Percentiles rank a stretch among this genome's conserved stretches.
Evolutionary conservation across 2,113 vertebrate species (phyloP).

Genomic region (Terrapene triunguis): DNA sequence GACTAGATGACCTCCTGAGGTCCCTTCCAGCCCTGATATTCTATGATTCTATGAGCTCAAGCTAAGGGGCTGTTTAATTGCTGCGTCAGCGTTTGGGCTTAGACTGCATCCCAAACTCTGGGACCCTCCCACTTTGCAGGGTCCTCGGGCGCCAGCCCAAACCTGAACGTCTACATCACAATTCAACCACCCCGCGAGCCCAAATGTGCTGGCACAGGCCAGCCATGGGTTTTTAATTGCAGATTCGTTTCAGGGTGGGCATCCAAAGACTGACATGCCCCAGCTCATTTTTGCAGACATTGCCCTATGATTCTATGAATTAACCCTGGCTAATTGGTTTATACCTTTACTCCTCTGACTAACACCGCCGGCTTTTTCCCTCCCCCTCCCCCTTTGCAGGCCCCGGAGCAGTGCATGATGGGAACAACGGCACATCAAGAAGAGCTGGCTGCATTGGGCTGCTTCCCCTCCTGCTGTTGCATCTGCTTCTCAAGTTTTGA

Average conservation of each 20-base stretch:
- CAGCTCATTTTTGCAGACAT: not conserved
- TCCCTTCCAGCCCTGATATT: too few species aligned
- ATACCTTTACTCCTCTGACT: not conserved
- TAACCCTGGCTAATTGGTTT: not conserved
- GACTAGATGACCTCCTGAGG: too few species aligned
- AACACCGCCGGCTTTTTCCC: fast-evolving
- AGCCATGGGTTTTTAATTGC: not conserved
- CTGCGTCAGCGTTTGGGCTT: not conserved
- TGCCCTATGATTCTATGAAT: not conserved
- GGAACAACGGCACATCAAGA: slow-evolving; percentile 84
- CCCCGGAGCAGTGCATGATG: slow-evolving; percentile 92
- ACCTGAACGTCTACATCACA: not conserved
- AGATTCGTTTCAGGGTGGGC: not conserved
- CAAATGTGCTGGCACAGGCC: not conserved
- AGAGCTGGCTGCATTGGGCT: slow-evolving; percentile 81
- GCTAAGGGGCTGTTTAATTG: not conserved
- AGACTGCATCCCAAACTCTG: not conserved
- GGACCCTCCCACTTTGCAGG: not conserved
- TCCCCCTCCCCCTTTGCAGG: slow-evolving; percentile 73
- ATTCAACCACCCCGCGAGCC: not conserved
- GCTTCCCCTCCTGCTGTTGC: slow-evolving; percentile 83
- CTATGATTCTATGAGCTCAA: too few species aligned
- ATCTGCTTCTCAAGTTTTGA: slow-evolving; percentile 90
- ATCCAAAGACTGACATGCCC: not conserved
- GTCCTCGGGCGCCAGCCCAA: not conserved